Base-by-base conservation (phyloP, 2,797 vertebrate genomes). In the Parauchenoglanis ngamensis region DNA sequence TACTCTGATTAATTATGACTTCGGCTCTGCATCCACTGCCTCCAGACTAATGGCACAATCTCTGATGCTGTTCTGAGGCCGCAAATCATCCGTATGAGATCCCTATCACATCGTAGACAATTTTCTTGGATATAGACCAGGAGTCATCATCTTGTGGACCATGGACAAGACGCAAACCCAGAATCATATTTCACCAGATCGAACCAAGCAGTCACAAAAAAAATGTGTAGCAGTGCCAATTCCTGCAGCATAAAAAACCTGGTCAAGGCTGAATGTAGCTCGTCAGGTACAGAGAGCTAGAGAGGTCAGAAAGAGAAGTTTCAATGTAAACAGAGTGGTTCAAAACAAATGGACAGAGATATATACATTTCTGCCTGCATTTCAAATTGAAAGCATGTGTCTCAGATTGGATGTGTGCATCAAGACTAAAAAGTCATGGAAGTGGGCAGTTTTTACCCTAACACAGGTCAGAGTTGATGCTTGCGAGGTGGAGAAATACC, bases 1-100 rank as follows among this genome's bases (percentile, higher is more conserved):
- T 31, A 67, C 63, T 76, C 85, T 84, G 89, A 91, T 91, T 87
- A 91, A 90, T 89, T 88, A 89, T 90, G 83, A 89, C 89, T 91
- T 91, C 63, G 84, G 63, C 81, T 89, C 84, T 86, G 12, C 28
- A 80, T 79, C 72, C 85, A 88, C 81, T 86, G 68, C 59, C 61
- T 87, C 76, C 80, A 67, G 70, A 78, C 76, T 87, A 86, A 91
- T 89, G 87, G 89, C 86, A 83, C 85, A 80, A 86, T 78, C 77
- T 63, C 28, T 70, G 82, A 84, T 89, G 65, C 84, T 82, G 84
- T 87, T 88, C 40, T 67, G 79, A 23, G 21, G 80, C 13, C 46
- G 73, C 49, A 83, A 70, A 86, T 72, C 77, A 76, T 87, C 56
- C 21, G n/a, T 25, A 35, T 75, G 77, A 57, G 52, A 28, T 78